phyloP scores from a whole-genome alignment of 2,113 vertebrate genomes.

The Epinephelus moara region DNA sequence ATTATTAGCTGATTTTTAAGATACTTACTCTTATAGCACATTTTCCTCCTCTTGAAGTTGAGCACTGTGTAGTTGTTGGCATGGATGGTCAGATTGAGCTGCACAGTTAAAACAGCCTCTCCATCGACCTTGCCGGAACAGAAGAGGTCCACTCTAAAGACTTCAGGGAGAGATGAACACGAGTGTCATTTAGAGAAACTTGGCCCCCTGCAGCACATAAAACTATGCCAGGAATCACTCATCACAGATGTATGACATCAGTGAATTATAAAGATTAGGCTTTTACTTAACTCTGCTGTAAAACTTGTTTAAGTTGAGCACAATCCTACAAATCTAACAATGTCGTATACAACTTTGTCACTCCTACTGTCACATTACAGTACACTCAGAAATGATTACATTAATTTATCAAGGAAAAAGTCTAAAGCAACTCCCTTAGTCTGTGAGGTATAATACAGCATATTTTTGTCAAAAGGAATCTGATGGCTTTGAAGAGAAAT shows the following conservation, averaged over 20 bases:
- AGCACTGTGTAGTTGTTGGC: conserved; percentile 98
- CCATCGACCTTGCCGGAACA: conserved; percentile 95
- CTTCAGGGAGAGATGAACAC: conserved; percentile 76
- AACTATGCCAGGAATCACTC: no score
- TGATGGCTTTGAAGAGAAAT: no score
- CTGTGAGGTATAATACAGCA: no score
- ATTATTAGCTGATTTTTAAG: not conserved
- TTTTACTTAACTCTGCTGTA: not conserved
- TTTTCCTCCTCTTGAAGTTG: conserved; percentile 99
- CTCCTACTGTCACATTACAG: no score
- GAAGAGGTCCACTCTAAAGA: conserved; percentile 94
- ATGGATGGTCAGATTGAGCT: conserved; percentile 94
- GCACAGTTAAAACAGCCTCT: conserved; percentile 93
- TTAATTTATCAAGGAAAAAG: no score
- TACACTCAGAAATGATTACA: no score
- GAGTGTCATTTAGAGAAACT: not conserved
- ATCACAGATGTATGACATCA: not conserved
- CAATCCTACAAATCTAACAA: not conserved
- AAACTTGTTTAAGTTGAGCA: not conserved
- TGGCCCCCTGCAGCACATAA: not conserved
- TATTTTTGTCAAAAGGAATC: no score
- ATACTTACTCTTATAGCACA: conserved; percentile 95
- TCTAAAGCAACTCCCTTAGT: no score
- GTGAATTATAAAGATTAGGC: not conserved
- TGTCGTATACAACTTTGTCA: not conserved